Base-by-base conservation (phyloP, 2,113 vertebrate species). In the Numida meleagris region DNA sequence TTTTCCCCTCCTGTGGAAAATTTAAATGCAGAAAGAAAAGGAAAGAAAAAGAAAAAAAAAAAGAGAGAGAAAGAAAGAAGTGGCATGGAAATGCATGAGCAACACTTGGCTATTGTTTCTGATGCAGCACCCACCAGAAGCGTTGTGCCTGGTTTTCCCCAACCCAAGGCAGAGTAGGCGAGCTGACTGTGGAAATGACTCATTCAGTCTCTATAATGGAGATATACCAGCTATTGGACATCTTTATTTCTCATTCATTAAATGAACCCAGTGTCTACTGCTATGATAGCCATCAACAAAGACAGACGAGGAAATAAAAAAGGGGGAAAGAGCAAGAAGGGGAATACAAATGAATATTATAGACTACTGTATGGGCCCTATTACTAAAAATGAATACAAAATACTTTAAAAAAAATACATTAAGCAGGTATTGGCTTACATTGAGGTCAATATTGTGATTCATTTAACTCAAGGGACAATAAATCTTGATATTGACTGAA, bases 401-500 rank as follows among this genome's bases (percentile, higher is more conserved):
- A 98, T 97, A 97, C 97, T 96, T 97, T 40, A 68, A 97, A 98
- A 98, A 96, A 98, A 98, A 97, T 94, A 96, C 97, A 98, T 98
- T 97, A 98, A 96, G 95, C 92, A 67, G 36, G 91, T 98, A 98
- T 98, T 98, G 98, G 97, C 96, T 97, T 97, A 97, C 97, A 95
- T 68, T 97, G 93, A 96, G 95, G 97, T 98, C 98, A 98, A 98
- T 98, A 98, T 96, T 94, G 96, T 97, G 96, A 98, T 98, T 98
- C 98, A 98, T 98, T 98, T 97, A 98, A 98, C 97, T 96, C 96
- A 85, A 93, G 97, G 96, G 96, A 97, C 96, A 97, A 98, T 98
- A 98, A 97, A 98, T 98, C 97, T 98, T 97, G 95, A 98, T 98
- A 98, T 98, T 98, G 98, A 98, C 97, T 96, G 90, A 96, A 98